Conservation (phyloP, 1,140 invertebrate genomes). For the Zaprionus capensis region DNA sequence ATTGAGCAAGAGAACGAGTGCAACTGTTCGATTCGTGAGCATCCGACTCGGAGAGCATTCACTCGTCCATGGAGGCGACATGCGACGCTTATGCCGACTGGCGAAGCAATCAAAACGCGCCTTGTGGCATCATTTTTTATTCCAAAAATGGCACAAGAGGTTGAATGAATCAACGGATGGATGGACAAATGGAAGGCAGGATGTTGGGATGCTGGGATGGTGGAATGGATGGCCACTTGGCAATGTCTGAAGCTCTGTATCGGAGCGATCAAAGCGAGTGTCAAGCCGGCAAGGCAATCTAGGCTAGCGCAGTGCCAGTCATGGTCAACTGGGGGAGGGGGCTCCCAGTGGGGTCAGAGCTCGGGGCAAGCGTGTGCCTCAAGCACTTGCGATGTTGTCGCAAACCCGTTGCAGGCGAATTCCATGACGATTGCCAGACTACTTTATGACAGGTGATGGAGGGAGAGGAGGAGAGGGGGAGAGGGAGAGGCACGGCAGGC, state of each 20-base stretch:
- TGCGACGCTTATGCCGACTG: background rate
- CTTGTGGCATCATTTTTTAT: constrained; percentile 34
- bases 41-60: background rate
- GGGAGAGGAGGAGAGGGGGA: too few relatives aligned
- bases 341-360: background rate
- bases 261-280: constrained; percentile 41
- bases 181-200: background rate
- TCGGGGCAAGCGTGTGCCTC: background rate
- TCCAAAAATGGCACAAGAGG: constrained; percentile 49
- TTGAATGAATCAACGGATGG: constrained; percentile 29
- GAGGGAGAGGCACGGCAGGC: background rate
- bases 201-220: background rate
- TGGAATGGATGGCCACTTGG: constrained; percentile 24
- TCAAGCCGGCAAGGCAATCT: background rate
- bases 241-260: constrained; percentile 11
- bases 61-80: background rate
- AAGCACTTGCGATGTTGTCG: constrained; percentile 15
- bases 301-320: background rate
- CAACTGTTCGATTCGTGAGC: background rate
- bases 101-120: constrained; percentile 55
- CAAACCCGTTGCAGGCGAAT: background rate
- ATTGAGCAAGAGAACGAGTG: background rate
- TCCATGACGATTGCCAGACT: background rate
- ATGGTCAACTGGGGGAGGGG: background rate
- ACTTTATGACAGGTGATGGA: background rate